Base-by-base conservation (phyloP, 2,113 vertebrate genomes). In the Neomonachus schauinslandi region DNA sequence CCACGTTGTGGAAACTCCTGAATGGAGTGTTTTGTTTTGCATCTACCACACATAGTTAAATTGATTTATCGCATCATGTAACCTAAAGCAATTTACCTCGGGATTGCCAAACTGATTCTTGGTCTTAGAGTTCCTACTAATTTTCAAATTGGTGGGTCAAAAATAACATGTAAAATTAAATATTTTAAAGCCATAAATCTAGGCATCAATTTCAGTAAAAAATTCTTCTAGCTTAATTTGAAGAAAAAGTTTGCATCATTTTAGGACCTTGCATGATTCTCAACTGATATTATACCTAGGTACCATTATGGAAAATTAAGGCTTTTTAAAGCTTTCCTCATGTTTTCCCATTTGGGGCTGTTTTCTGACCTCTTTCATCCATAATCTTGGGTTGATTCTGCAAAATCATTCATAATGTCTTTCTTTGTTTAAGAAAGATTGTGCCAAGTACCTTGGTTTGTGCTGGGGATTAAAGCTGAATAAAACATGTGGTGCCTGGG, bases 111-210 rank as follows among this genome's bases (percentile, higher is more conserved):
- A 59, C 33, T 69, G 28, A 83, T 36, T 65, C 65, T 72, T 94
- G 71, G 6, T 42, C 18, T 94, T 95, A 42, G 14, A 3, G 2
- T 59, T 71, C 7, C 28, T 90, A 57, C 53, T 69, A 86, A 0
- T 84, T 98, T 97, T 95, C 33, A 92, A 97, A 28, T 91, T 92
- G 74, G 8, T 53, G 83, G 31, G 5, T 31, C 49, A 53, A 94
- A 46, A 13, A n/a, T 81, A 59, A 87, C 2, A 67, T 63, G 18
- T 1, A n/a, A 93, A 95, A 57, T 83, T 69, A 80, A 82, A 84
- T 55, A 91, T 84, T 55, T 36, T 94, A 72, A 96, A 82, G 15
- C n/a, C 53, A 42, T 76, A 12, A 76, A 42, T 89, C 19, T 84
- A 46, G 7, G 13, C 46, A 80, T 84, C 24, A 33, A 1, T 86